Conservation (phyloP, 1,140 invertebrate genomes). For the Drosophila virilis region DNA sequence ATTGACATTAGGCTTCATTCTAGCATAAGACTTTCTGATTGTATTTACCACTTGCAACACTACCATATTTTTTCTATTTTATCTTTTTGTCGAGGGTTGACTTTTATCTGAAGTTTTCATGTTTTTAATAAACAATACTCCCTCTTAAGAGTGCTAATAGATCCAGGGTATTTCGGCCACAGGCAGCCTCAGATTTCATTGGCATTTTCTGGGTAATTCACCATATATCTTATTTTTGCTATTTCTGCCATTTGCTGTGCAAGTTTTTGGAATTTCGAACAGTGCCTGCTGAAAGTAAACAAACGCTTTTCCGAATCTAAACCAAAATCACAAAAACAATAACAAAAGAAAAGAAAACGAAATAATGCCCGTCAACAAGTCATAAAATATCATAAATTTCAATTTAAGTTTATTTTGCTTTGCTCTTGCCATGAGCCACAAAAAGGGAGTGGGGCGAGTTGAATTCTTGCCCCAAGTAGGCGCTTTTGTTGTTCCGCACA, state of each 20-base stretch:
- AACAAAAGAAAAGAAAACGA: slow-evolving; percentile 22
- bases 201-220: slow-evolving; percentile 30
- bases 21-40: too few relatives aligned
- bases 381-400: slow-evolving; percentile 83
- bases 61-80: too few relatives aligned
- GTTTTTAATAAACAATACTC: too few relatives aligned
- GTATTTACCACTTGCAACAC: too few relatives aligned
- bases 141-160: neutral
- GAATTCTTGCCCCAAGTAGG: slow-evolving; percentile 50
- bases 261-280: slow-evolving; percentile 44
- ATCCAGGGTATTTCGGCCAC: neutral
- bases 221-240: slow-evolving; percentile 34
- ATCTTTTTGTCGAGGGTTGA: too few relatives aligned
- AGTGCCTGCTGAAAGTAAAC: slow-evolving; percentile 45
- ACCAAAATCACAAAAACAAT: slow-evolving; percentile 4
- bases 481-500: slow-evolving; percentile 53
- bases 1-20: too few relatives aligned
- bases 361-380: slow-evolving; percentile 73
- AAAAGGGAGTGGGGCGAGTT: neutral
- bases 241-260: slow-evolving; percentile 22
- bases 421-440: slow-evolving; percentile 52
- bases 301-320: slow-evolving; percentile 37
- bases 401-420: slow-evolving; percentile 80
- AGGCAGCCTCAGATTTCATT: neutral
- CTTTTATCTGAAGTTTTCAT: too few relatives aligned